These are phyloP conservation scores for Collichthys lucidus DNA, from an alignment of 2,113 vertebrate genomes.

Conservation along the genomic window DNA sequence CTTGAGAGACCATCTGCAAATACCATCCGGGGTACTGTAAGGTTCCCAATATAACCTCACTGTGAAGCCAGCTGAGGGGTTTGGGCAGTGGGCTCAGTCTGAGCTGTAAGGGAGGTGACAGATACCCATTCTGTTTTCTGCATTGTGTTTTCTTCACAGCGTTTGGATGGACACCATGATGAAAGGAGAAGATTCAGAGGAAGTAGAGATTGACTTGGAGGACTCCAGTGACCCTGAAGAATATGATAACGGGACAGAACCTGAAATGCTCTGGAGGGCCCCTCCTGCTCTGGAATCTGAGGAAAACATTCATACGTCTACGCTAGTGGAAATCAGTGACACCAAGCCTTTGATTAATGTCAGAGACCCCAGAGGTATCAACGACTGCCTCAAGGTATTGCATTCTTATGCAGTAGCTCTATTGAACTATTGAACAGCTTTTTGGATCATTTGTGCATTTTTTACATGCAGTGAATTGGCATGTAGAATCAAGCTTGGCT, in stretches of 20 bases:
- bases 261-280: conserved; percentile 75
- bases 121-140: conserved; percentile 1
- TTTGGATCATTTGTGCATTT: not conserved
- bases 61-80: conserved; percentile 41
- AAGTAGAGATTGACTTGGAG: conserved; percentile 82
- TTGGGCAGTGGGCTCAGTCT: conserved; percentile 37
- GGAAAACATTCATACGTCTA: conserved; percentile 78
- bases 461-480: not conserved
- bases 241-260: conserved; percentile 69
- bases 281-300: conserved; percentile 72
- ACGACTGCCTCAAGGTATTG: conserved; percentile 85
- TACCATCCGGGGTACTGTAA: conserved; percentile 78
- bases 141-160: conserved; percentile 33
- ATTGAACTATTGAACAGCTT: not conserved
- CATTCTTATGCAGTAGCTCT: not conserved
- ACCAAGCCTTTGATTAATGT: conserved; percentile 80
- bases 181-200: conserved; percentile 69
- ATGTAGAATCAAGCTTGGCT: not conserved
- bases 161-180: conserved; percentile 65
- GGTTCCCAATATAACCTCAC: conserved; percentile 83
- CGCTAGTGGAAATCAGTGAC: conserved; percentile 82
- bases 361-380: conserved; percentile 82
- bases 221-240: conserved; percentile 75
- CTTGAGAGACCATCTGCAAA: conserved; percentile 79
- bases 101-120: conserved; percentile 26